Base-by-base conservation (phyloP, 2,888 invertebrate species). In the Cryptocheilus praepositus region DNA sequence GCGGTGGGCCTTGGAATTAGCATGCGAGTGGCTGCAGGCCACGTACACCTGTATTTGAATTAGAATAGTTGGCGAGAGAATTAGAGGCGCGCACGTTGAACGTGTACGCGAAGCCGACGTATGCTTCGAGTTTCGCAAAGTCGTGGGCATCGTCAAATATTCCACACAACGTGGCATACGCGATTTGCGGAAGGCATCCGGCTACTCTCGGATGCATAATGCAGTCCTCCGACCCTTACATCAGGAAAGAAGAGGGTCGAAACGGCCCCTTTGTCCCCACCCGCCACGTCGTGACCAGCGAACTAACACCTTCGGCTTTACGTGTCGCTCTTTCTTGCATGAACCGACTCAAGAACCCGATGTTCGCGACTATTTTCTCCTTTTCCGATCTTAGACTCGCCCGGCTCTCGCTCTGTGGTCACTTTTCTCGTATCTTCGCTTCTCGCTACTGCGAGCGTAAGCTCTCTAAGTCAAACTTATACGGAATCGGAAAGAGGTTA, bases 161-260 rank as follows among this genome's bases (percentile, higher is more conserved):
- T 77, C 74, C 61, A 67, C 52, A 67, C 53, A 46, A 71, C 67
- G 59, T 59, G 63, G 55, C 62, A 55, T 61, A 64, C 28, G 28
- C 71, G 55, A 54, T 55, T 61, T 54, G 43, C 65, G 56, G 53
- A 49, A 68, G 59, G 60, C 51, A 61, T 57, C 68, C 63, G 68
- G 75, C 76, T 76, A 78, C 78, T 82, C 79, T 74, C 71, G 77
- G 81, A 85, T 86, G 85, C 85, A 86, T 86, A 86, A 86, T 86
- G 86, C 83, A 86, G 80, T 82, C 80, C 76, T 82, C 76, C 75
- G 73, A 75, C 72, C 69, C 75, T 74, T 73, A 70, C 78, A 75
- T n/a, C 36, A 36, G 53, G 56, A 16, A 52, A 7, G 58, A 22
- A 22, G 58, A 5, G 58, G 44, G 21, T 5, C 15, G 25, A 49